Evolutionary conservation across 2,113 vertebrate species (phyloP).

Genomic region (rabbit (Oryctolagus cuniculus)): mOryCun1.1 NC_091434.1:36005501-36006000

Average conservation of each 20-base stretch:
- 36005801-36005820: background rate
- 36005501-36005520: background rate
- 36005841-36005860: background rate
- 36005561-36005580: background rate
- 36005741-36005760: background rate
- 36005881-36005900: background rate
- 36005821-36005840: background rate
- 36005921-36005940: background rate
- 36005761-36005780: background rate
- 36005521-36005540: background rate
- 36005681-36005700: background rate
- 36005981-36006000: conserved; percentile 1
- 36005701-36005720: background rate
- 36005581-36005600: background rate
- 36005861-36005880: background rate
- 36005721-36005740: background rate
- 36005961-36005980: conserved; percentile 22
- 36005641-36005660: background rate
- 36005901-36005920: background rate
- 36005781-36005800: background rate
- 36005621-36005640: background rate
- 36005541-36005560: background rate
- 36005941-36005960: background rate
- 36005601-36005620: background rate
- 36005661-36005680: conserved; percentile 1